These are phyloP conservation scores for Sorex maritimensis DNA, from an alignment of 2,797 vertebrate species.

Conservation along the genomic window DNA sequence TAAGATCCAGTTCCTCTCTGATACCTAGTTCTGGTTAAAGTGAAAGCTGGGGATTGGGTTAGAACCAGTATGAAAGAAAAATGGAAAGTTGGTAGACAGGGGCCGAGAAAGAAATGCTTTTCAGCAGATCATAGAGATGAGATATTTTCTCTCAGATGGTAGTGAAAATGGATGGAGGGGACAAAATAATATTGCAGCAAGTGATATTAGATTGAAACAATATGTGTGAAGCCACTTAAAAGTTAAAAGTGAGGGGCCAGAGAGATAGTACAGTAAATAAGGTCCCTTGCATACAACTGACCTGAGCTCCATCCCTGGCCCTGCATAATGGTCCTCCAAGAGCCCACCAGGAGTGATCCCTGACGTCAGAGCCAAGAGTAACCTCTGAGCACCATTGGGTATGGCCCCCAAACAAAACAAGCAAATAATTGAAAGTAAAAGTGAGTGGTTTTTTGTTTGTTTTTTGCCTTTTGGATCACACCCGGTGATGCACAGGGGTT, in stretches of 20 bases:
- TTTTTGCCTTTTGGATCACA: no score
- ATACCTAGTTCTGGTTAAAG: background rate
- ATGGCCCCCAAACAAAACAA: no score
- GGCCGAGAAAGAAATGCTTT: background rate
- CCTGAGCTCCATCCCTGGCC: no score
- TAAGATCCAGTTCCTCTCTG: background rate
- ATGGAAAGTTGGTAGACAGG: background rate
- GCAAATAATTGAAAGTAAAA: background rate
- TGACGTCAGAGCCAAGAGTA: no score
- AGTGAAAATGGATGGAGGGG: background rate
- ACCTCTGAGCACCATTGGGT: no score
- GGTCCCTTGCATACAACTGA: no score
- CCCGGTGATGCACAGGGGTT: no score
- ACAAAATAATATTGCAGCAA: conserved; percentile 22
- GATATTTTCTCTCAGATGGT: background rate
- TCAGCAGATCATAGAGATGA: background rate
- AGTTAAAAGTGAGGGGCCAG: background rate
- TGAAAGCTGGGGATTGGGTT: background rate
- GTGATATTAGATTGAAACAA: background rate
- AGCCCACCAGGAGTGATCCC: no score
- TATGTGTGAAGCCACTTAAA: background rate
- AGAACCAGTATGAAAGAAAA: background rate
- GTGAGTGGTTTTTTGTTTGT: no score
- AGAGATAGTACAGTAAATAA: no score
- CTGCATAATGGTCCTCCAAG: no score